These are phyloP conservation scores for Deilephila porcellus DNA, from an alignment of 2,888 invertebrate genomes.

Conservation along the genomic window DNA sequence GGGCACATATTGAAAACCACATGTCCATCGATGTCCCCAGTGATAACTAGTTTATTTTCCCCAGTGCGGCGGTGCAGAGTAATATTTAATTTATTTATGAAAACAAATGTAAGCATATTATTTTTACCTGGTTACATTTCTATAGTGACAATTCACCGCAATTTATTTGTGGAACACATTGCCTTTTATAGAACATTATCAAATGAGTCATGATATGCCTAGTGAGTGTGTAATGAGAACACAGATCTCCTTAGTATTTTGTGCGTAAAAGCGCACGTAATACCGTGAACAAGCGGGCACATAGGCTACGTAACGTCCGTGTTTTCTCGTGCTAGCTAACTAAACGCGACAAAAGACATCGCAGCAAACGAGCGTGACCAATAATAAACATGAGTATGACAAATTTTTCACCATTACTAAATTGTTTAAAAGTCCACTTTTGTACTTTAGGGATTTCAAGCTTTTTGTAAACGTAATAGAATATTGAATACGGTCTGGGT, in stretches of 20 bases:
- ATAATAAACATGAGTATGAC: slow-evolving; percentile 25
- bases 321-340: slow-evolving; percentile 52
- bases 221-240: slow-evolving; percentile 11
- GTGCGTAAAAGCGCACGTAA: slow-evolving; percentile 30
- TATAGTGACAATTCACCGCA: background rate
- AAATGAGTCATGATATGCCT: slow-evolving; percentile 14
- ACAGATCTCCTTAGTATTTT: slow-evolving; percentile 19
- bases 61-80: no score
- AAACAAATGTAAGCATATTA: no score
- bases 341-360: slow-evolving; percentile 31
- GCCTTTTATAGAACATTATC: slow-evolving; percentile 9
- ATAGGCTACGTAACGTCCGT: slow-evolving; percentile 51
- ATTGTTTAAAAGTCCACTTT: background rate
- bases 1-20: background rate
- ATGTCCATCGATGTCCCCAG: background rate
- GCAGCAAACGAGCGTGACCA: slow-evolving; percentile 36
- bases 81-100: no score
- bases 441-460: background rate
- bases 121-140: background rate
- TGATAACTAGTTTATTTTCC: no score
- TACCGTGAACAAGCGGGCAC: slow-evolving; percentile 29
- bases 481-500: background rate
- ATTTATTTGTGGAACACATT: background rate
- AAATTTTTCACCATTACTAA: slow-evolving; percentile 11
- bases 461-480: background rate